Evolutionary conservation across 2,888 invertebrate species (phyloP).

Genomic region (Rotaria magnacalcarata): DNA sequence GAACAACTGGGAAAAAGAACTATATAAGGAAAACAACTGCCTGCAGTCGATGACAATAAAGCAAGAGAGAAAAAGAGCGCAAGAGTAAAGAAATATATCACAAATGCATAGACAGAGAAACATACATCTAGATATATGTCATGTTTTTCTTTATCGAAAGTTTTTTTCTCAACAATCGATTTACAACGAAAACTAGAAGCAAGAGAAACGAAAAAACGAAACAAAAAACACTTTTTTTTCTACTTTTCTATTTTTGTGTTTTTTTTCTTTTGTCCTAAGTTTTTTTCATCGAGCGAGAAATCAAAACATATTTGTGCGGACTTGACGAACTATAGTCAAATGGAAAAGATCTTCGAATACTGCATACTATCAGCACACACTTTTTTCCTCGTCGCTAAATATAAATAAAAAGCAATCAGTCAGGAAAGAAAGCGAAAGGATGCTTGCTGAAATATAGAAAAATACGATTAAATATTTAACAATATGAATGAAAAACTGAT

Average conservation of each 20-base stretch:
- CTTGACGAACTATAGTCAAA: background rate
- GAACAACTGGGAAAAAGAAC: background rate
- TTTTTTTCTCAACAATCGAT: background rate
- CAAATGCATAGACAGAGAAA: background rate
- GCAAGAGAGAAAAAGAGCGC: too few species aligned
- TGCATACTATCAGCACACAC: background rate
- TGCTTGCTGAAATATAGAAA: background rate
- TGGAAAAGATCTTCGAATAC: background rate
- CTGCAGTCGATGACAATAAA: background rate
- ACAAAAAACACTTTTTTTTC: conserved; percentile 17
- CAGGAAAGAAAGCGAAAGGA: conserved; percentile 6
- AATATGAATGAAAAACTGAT: background rate
- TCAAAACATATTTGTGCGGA: background rate
- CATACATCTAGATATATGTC: background rate
- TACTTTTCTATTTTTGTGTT: conserved; percentile 2
- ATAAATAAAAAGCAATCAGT: background rate
- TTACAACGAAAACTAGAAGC: background rate
- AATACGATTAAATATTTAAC: conserved; percentile 7
- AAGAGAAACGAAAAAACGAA: background rate
- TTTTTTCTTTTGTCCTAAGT: background rate
- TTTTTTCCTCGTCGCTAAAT: background rate
- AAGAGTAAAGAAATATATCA: background rate
- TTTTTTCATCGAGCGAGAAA: background rate
- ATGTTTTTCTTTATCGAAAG: background rate
- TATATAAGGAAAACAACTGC: too few species aligned